Conservation (phyloP, 64 coral and sea anemone genomes). For the Trachythela sp. region DNA sequence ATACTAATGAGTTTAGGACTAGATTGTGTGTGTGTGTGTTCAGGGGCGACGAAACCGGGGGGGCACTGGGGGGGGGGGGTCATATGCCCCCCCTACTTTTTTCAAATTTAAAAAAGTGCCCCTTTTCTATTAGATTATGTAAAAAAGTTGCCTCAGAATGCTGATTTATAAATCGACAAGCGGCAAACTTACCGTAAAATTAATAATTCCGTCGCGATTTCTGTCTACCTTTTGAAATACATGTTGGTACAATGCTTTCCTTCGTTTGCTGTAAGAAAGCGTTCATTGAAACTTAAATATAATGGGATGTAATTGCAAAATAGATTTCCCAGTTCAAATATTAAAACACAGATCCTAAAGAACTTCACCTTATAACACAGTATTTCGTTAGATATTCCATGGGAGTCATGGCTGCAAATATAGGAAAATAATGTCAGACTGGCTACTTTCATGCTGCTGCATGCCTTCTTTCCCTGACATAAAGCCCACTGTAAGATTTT, state of each 20-base stretch:
- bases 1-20: not conserved
- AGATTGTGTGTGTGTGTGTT: too few relatives aligned
- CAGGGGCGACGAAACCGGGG: too few relatives aligned
- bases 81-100: too few relatives aligned
- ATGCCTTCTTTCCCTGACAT: too few relatives aligned
- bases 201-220: slow-evolving; percentile 82
- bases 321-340: not conserved
- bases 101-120: too few relatives aligned
- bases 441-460: too few relatives aligned
- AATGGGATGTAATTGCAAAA: not conserved
- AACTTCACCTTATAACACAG: slow-evolving; percentile 33
- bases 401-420: slow-evolving; percentile 25
- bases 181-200: slow-evolving; percentile 75
- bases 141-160: too few relatives aligned
- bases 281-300: not conserved
- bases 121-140: too few relatives aligned
- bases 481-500: too few relatives aligned
- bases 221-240: slow-evolving; percentile 83
- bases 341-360: not conserved
- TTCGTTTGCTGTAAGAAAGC: slow-evolving; percentile 60
- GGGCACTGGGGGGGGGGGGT: too few relatives aligned
- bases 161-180: too few relatives aligned
- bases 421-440: too few relatives aligned
- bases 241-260: slow-evolving; percentile 87
- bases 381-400: slow-evolving; percentile 43